Evolutionary conservation across 2,797 vertebrate species (phyloP).

Genomic region (Pangasius macronema): DNA sequence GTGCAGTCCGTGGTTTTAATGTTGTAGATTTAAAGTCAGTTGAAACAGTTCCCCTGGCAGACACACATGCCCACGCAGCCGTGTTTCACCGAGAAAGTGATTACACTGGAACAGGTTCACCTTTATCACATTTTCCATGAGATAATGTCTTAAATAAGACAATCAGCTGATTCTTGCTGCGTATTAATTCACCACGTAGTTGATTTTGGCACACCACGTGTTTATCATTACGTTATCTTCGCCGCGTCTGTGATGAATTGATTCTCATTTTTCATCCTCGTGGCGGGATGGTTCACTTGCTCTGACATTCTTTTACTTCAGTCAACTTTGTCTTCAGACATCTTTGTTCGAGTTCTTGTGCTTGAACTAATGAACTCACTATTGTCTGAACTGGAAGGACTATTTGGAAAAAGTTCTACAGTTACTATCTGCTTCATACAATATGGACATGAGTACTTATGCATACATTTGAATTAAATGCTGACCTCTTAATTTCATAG

Average conservation of each 20-base stretch:
- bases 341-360: not conserved
- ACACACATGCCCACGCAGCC: not conserved
- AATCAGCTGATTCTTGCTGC: not conserved
- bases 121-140: conserved; percentile 8
- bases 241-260: not conserved
- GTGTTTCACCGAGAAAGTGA: conserved; percentile 6
- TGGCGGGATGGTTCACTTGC: not conserved
- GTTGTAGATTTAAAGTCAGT: not conserved
- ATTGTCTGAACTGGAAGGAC: not conserved
- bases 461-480: not conserved
- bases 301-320: not conserved
- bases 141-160: conserved; percentile 1
- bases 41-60: conserved; percentile 19
- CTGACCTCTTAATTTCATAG: not conserved
- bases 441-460: not conserved
- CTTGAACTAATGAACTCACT: not conserved
- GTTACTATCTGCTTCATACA: not conserved
- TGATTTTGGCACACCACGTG: conserved; percentile 13
- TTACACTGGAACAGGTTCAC: not conserved
- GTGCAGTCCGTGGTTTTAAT: conserved; percentile 3
- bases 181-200: not conserved
- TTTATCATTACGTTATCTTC: conserved; percentile 5
- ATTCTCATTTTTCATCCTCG: conserved; percentile 12
- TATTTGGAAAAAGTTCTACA: not conserved
- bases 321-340: not conserved